Conservation (phyloP, 2,797 vertebrate genomes). For the Hapalemur alaotrensis region DNA sequence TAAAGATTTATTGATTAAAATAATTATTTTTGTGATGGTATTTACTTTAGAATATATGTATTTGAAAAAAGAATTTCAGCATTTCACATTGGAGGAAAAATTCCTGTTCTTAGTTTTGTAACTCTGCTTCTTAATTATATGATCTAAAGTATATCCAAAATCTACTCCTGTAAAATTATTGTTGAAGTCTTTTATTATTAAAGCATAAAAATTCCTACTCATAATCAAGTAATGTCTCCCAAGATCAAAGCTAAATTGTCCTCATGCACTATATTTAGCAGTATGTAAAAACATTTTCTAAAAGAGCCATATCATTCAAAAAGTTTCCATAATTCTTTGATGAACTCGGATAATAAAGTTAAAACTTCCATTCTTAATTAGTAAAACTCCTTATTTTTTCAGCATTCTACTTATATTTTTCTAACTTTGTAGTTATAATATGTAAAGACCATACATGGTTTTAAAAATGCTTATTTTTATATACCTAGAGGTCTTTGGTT, state of each 20-base stretch:
- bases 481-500: background rate
- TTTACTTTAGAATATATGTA: conserved; percentile 22
- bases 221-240: conserved; percentile 7
- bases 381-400: conserved; percentile 3
- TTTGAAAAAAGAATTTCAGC: background rate
- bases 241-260: background rate
- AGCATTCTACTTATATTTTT: background rate
- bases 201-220: background rate
- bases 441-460: background rate
- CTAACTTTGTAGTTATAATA: background rate
- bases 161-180: background rate
- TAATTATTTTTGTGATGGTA: background rate
- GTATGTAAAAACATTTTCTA: background rate
- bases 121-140: conserved; percentile 6
- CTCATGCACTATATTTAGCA: background rate
- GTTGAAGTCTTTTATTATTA: conserved; percentile 29
- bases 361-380: conserved; percentile 29
- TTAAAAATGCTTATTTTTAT: conserved; percentile 39
- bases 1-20: conserved; percentile 13
- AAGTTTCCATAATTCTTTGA: background rate
- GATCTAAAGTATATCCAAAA: conserved; percentile 12
- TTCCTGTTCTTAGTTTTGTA: conserved; percentile 13
- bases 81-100: conserved; percentile 11
- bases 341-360: conserved; percentile 15
- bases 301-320: background rate